A percentile compares a stretch with the other conserved stretches of the same genome.
Evolutionary conservation across 2,888 invertebrate genomes (phyloP).

Genomic region (Megastigmus dorsalis): DNA sequence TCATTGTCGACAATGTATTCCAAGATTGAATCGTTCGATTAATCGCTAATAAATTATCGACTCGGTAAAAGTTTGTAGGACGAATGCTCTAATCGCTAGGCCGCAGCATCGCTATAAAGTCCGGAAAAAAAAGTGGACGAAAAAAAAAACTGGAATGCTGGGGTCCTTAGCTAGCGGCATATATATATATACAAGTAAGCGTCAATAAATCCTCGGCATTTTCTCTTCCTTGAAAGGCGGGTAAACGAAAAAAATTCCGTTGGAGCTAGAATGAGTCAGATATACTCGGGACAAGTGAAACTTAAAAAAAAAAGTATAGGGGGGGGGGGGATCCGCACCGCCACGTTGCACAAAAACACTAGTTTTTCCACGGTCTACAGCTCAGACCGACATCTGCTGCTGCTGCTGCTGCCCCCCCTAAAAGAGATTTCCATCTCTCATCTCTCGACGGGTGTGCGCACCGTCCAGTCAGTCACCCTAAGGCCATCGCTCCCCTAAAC

Average conservation of each 20-base stretch:
- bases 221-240: too few relatives aligned
- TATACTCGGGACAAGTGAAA: neutral
- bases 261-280: conserved; percentile 21
- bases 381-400: neutral
- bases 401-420: neutral
- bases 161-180: too few relatives aligned
- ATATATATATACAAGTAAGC: too few relatives aligned
- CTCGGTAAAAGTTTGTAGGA: neutral
- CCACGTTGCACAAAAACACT: neutral
- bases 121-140: too few relatives aligned
- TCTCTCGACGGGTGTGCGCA: conserved; percentile 2
- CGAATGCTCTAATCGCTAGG: too few relatives aligned
- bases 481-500: neutral
- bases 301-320: neutral
- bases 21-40: too few relatives aligned
- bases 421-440: conserved; percentile 29
- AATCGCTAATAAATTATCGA: neutral
- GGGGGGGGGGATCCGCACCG: neutral
- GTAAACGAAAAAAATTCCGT: too few relatives aligned
- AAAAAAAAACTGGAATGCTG: too few relatives aligned
- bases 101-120: too few relatives aligned
- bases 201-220: too few relatives aligned
- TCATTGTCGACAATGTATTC: too few relatives aligned
- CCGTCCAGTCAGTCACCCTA: conserved; percentile 54
- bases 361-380: neutral